A percentile compares a stretch with the other conserved stretches of the same genome.
Evolutionary conservation across 1,140 invertebrate genomes (phyloP).

Genomic region (Gonioctena quinquepunctata): DNA sequence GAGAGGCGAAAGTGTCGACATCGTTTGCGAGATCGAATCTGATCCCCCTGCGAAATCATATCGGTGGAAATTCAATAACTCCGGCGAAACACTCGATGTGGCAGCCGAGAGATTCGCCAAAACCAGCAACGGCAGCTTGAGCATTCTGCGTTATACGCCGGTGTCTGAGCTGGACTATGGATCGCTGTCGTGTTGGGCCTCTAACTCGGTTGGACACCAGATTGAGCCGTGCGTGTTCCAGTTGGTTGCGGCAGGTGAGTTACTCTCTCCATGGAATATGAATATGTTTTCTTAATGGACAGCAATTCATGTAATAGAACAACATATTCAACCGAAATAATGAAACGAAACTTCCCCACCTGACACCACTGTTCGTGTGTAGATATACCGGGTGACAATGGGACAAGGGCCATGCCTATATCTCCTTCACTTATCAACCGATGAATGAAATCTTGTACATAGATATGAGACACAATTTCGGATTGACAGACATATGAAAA

Average conservation of each 20-base stretch:
- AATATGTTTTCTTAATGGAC: too few relatives aligned
- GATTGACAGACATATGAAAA: too few relatives aligned
- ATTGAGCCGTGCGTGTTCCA: constrained; percentile 84
- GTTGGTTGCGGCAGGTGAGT: constrained; percentile 59
- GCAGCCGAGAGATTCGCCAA: constrained; percentile 69
- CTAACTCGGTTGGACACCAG: constrained; percentile 81
- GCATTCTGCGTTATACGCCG: constrained; percentile 71
- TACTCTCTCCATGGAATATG: too few relatives aligned
- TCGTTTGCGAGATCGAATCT: constrained; percentile 83
- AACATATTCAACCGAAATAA: too few relatives aligned
- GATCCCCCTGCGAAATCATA: constrained; percentile 83
- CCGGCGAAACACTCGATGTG: constrained; percentile 78
- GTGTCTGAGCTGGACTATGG: constrained; percentile 78
- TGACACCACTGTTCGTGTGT: too few relatives aligned
- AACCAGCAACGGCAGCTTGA: constrained; percentile 68
- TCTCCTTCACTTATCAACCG: too few relatives aligned
- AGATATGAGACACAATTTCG: too few relatives aligned
- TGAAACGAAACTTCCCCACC: too few relatives aligned
- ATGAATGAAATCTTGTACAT: too few relatives aligned
- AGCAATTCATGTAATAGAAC: too few relatives aligned
- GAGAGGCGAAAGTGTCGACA: constrained; percentile 78
- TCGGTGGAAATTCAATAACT: constrained; percentile 91
- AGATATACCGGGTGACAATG: too few relatives aligned
- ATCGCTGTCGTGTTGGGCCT: constrained; percentile 78
- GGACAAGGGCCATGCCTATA: too few relatives aligned